Evolutionary conservation across 1,140 invertebrate species (phyloP).

Genomic region (Drosophila tsacasi): DNA sequence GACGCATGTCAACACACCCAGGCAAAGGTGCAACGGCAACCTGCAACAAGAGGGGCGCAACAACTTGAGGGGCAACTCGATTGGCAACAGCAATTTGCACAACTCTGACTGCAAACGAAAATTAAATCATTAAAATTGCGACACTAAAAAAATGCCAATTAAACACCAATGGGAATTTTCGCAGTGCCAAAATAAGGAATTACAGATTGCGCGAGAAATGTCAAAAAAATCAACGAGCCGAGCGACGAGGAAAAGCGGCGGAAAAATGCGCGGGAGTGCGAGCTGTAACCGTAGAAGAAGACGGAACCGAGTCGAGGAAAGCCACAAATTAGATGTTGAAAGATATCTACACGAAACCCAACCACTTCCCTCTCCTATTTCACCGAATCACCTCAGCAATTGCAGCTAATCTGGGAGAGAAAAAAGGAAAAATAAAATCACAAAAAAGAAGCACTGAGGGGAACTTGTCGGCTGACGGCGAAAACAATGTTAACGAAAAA

Average conservation of each 20-base stretch:
- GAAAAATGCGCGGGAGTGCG: slow-evolving; percentile 37
- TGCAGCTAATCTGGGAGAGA: slow-evolving; percentile 28
- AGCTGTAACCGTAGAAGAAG: slow-evolving; percentile 10
- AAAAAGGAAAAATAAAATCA: neutral
- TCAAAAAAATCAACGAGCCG: slow-evolving; percentile 43
- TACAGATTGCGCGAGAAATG: slow-evolving; percentile 48
- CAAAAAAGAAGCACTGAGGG: slow-evolving; percentile 18
- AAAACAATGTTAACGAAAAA: slow-evolving; percentile 77
- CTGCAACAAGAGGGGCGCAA: slow-evolving; percentile 22
- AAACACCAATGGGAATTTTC: slow-evolving; percentile 65
- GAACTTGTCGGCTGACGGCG: slow-evolving; percentile 51
- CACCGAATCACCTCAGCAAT: slow-evolving; percentile 29
- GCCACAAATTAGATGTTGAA: slow-evolving; percentile 74
- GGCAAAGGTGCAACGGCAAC: slow-evolving; percentile 37
- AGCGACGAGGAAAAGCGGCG: slow-evolving; percentile 3
- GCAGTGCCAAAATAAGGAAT: slow-evolving; percentile 37
- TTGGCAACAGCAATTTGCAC: slow-evolving; percentile 46
- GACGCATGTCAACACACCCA: slow-evolving; percentile 60
- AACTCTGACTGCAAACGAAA: slow-evolving; percentile 29
- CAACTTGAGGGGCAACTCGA: neutral
- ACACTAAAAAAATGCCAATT: slow-evolving; percentile 69
- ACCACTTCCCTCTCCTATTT: slow-evolving; percentile 9
- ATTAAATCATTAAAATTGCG: slow-evolving; percentile 69
- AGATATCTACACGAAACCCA: slow-evolving; percentile 37
- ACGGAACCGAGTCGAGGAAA: slow-evolving; percentile 62